phyloP scores from a whole-genome alignment of 1,140 invertebrate genomes.

The Leptestheria dahalacensis region DNA sequence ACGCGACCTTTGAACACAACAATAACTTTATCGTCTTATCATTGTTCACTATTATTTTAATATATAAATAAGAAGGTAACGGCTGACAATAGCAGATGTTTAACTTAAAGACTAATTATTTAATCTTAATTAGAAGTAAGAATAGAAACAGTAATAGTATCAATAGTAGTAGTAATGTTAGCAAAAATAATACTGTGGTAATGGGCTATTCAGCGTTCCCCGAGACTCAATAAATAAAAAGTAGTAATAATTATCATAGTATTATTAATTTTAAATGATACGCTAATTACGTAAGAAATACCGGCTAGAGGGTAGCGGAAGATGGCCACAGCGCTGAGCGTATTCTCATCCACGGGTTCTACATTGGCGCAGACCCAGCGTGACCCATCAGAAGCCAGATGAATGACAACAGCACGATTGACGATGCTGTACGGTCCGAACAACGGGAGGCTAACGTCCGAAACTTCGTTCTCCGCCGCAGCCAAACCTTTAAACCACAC shows the following conservation, averaged over 20 bases:
- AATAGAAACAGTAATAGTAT: no score
- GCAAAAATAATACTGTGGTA: no score
- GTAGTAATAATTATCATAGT: constrained; percentile 31
- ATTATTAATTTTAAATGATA: no score
- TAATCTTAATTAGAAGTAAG: no score
- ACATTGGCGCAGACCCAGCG: constrained; percentile 40
- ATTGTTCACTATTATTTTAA: no score
- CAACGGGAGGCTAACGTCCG: constrained; percentile 73
- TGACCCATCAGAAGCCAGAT: constrained; percentile 21
- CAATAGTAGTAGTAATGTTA: no score
- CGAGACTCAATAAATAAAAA: no score
- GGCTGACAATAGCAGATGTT: no score
- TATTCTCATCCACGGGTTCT: constrained; percentile 20
- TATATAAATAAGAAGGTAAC: no score
- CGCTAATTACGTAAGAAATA: constrained; percentile 42
- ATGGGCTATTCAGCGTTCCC: no score
- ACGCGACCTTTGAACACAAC: neutral
- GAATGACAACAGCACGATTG: constrained; percentile 8
- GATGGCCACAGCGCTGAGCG: constrained; percentile 31
- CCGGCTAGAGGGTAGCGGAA: constrained; percentile 73
- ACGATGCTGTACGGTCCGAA: constrained; percentile 54
- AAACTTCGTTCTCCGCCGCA: constrained; percentile 28
- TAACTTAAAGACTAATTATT: no score
- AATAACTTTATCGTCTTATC: neutral
- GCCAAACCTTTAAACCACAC: constrained; percentile 16